Evolutionary conservation across 23 tunicate genomes (phyloP).

Genomic region (Trididemnum miniatum): DNA sequence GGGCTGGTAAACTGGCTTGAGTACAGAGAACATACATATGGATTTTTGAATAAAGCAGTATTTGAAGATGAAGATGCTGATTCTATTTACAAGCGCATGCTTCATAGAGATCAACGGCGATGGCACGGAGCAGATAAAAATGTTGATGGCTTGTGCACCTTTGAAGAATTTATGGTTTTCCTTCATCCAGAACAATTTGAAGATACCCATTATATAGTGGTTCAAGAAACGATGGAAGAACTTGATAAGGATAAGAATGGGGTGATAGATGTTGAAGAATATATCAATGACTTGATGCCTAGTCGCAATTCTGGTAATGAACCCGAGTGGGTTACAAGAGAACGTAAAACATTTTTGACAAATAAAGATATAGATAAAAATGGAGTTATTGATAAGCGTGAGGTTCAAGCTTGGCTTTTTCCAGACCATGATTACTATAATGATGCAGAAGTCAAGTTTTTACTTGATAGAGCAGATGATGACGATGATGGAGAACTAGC

Average conservation of each 20-base stretch:
- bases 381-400: constrained; percentile 57
- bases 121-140: constrained; percentile 58
- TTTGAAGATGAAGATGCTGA: too few species aligned
- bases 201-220: constrained; percentile 47
- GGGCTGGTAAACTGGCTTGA: constrained; percentile 79
- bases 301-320: constrained; percentile 50
- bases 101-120: constrained; percentile 56
- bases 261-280: constrained; percentile 59
- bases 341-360: constrained; percentile 46
- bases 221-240: constrained; percentile 70
- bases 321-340: constrained; percentile 82
- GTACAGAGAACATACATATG: constrained; percentile 68
- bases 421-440: constrained; percentile 64
- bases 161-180: constrained; percentile 61
- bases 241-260: constrained; percentile 77
- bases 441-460: constrained; percentile 66
- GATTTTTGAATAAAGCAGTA: constrained; percentile 23
- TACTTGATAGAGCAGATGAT: constrained; percentile 59
- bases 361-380: constrained; percentile 51
- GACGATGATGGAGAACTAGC: constrained; percentile 60
- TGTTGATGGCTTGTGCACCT: constrained; percentile 25
- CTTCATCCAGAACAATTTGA: constrained; percentile 80
- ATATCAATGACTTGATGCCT: constrained; percentile 47
- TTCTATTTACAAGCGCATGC: constrained; percentile 40
- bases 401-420: constrained; percentile 74